Conservation (phyloP, 2,113 vertebrate genomes). For the Megaceryle torquata region DNA sequence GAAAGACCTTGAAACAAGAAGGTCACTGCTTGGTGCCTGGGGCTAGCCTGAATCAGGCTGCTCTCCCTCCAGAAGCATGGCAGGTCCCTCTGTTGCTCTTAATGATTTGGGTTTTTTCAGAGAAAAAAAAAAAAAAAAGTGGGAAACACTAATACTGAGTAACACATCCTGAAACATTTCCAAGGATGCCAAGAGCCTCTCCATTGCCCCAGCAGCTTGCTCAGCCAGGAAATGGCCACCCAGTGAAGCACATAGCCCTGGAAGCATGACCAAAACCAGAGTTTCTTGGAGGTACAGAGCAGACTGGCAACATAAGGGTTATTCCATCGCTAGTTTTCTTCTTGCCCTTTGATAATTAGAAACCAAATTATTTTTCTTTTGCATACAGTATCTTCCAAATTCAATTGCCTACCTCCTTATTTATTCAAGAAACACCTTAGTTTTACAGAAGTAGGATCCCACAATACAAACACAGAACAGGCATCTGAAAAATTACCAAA, state of each 20-base stretch:
- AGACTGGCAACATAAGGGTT: constrained; percentile 36
- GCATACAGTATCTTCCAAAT: constrained; percentile 82
- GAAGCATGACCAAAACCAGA: neutral
- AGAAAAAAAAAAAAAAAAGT: neutral
- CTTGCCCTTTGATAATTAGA: constrained; percentile 76
- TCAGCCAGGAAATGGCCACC: rapidly evolving
- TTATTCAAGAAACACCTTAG: constrained; percentile 75
- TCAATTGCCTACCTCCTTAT: constrained; percentile 81
- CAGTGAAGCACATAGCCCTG: rapidly evolving
- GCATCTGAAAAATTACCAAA: constrained; percentile 76
- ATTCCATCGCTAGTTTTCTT: constrained; percentile 72
- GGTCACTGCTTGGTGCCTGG: rapidly evolving
- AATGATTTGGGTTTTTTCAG: neutral
- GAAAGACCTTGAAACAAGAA: neutral
- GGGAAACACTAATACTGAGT: neutral
- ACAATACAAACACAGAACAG: constrained; percentile 71
- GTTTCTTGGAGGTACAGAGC: neutral
- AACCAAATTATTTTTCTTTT: constrained; percentile 82
- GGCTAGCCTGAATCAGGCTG: neutral
- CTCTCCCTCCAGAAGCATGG: neutral
- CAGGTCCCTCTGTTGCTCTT: neutral
- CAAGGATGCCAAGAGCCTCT: neutral
- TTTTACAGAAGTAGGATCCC: constrained; percentile 70
- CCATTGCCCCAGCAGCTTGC: neutral
- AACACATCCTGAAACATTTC: neutral